Conservation (phyloP, 2,797 vertebrate genomes). For the Rachycentron canadum region DNA sequence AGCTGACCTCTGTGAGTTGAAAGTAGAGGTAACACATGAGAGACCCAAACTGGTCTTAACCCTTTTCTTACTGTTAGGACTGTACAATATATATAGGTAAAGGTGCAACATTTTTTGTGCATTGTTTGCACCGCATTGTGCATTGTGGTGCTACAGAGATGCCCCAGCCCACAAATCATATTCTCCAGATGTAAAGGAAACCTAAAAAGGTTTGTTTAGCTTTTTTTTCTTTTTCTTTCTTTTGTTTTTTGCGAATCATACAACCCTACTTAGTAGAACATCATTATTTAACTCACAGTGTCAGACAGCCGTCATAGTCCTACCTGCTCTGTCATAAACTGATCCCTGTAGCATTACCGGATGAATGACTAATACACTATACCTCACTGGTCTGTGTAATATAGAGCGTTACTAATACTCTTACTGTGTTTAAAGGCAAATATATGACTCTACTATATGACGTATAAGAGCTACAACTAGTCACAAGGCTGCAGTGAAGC, state of each 20-base stretch:
- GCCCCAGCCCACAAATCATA: too few relatives aligned
- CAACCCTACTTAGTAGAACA: not conserved
- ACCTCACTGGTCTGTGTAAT: not conserved
- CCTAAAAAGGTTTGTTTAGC: too few relatives aligned
- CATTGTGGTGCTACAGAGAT: too few relatives aligned
- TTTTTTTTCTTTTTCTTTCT: too few relatives aligned
- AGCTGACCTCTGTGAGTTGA: not conserved
- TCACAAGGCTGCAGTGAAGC: conserved; percentile 27
- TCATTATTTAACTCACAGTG: conserved; percentile 1
- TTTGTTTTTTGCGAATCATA: too few relatives aligned
- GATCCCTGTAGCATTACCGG: conserved; percentile 10
- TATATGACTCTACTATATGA: conserved; percentile 6
- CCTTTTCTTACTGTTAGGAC: too few relatives aligned
- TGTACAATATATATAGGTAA: too few relatives aligned
- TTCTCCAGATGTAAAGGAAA: too few relatives aligned
- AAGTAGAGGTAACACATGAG: not conserved
- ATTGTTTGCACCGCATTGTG: too few relatives aligned
- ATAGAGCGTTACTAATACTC: not conserved
- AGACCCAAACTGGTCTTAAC: not conserved
- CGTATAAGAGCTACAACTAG: conserved; percentile 1
- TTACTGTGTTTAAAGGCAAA: not conserved
- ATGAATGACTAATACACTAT: conserved; percentile 29
- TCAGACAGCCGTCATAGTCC: conserved; percentile 1
- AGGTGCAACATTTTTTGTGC: too few relatives aligned
- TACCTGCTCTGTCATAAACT: conserved; percentile 12